phyloP scores from a whole-genome alignment of 2,888 invertebrate species.

The Leucophenga montana region DNA sequence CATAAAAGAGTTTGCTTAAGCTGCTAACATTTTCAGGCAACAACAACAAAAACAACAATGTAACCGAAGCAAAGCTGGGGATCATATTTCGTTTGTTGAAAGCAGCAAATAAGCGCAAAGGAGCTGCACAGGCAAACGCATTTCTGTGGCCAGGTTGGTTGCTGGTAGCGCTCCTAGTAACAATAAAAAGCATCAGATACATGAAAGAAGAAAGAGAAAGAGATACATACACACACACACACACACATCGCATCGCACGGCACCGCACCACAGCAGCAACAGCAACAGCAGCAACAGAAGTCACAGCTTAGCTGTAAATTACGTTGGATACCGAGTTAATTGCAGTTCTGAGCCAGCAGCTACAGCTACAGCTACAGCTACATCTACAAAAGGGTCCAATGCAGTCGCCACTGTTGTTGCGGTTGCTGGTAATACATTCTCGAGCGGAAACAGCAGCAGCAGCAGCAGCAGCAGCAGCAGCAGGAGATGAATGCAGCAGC shows the following conservation, averaged over 20 bases:
- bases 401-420: not conserved
- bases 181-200: not conserved
- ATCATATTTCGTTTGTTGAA: constrained; percentile 32
- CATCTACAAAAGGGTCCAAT: constrained; percentile 3
- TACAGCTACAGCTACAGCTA: constrained; percentile 1
- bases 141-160: constrained; percentile 5
- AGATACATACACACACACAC: not conserved
- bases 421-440: constrained; percentile 10
- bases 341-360: constrained; percentile 21
- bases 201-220: constrained; percentile 3
- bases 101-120: constrained; percentile 16
- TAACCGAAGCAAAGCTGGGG: constrained; percentile 22
- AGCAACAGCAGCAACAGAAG: constrained; percentile 18
- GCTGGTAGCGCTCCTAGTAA: not conserved
- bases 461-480: not conserved
- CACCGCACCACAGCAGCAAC: not conserved
- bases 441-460: not conserved
- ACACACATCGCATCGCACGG: not conserved
- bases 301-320: constrained; percentile 29
- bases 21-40: constrained; percentile 19
- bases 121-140: constrained; percentile 14
- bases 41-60: constrained; percentile 29
- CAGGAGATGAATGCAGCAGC: constrained; percentile 1
- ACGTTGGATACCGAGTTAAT: constrained; percentile 31
- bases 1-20: constrained; percentile 23